Percentiles rank a stretch among this genome's conserved stretches.
These are phyloP conservation scores for Torymus texanus DNA, from an alignment of 2,888 invertebrate genomes.

Conservation along the genomic window DNA sequence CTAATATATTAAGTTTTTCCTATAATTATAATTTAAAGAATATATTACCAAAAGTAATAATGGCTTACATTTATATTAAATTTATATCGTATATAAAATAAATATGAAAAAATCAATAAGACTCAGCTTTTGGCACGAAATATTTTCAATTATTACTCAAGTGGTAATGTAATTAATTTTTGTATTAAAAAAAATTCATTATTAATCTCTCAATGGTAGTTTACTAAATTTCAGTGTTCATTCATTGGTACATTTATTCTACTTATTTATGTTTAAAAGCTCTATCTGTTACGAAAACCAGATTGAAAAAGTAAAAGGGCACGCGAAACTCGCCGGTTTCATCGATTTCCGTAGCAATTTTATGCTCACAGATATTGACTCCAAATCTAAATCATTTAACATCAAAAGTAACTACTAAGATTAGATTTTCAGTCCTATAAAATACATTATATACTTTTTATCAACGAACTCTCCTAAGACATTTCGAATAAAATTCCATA, in stretches of 20 bases:
- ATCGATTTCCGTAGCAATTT: background rate
- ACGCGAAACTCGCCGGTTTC: conserved; percentile 4
- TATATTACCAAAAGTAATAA: conserved; percentile 1
- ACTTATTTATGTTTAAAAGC: conserved; percentile 19
- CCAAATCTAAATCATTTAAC: too few relatives aligned
- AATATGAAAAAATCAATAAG: background rate
- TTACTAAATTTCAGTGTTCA: conserved; percentile 8
- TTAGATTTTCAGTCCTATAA: too few relatives aligned
- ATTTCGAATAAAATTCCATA: too few relatives aligned
- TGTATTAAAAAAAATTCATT: background rate
- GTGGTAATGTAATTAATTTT: background rate
- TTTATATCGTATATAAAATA: too few relatives aligned
- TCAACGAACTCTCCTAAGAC: too few relatives aligned
- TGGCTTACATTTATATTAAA: too few relatives aligned
- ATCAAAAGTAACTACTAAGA: too few relatives aligned
- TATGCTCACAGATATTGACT: too few relatives aligned
- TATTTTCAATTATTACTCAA: conserved; percentile 1
- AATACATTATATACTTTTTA: too few relatives aligned
- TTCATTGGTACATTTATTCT: conserved; percentile 18
- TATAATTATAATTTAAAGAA: background rate
- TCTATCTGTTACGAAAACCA: background rate
- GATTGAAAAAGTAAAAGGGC: background rate
- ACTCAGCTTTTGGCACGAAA: conserved; percentile 35
- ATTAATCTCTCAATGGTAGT: background rate
- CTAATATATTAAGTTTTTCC: too few relatives aligned